Base-by-base conservation (phyloP, 1,140 invertebrate genomes). In the Achatina immaculata region DNA sequence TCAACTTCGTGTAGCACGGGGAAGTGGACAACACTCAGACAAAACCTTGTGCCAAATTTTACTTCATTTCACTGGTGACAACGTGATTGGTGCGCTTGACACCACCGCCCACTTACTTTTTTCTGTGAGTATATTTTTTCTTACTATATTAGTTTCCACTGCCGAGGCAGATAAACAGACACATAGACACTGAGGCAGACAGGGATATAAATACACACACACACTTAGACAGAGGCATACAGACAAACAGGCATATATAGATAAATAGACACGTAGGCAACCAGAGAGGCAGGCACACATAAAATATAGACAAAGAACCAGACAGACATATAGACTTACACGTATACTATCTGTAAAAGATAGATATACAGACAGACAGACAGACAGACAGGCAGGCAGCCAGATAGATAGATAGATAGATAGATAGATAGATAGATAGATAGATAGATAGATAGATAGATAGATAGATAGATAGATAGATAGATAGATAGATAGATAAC, bases 331-430 rank as follows among this genome's bases (percentile, higher is more conserved):
- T 36, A 71, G 38, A 71, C n/a, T n/a, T n/a, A n/a, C n/a, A n/a
- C n/a, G n/a, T n/a, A n/a, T n/a, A n/a, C n/a, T n/a, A n/a, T n/a
- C 14, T 21, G 31, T 14, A 68, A 34, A 21, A 62, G 36, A 65
- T n/a, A 58, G 36, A 51, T 28, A 45, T 11, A 51, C 3, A 74
- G 72, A 51, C 19, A 51, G 40, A 42, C 11, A 42, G 34, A 42
- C 21, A 51, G 72, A 74, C 4, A 51, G 72, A 74, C 3, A 74
- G 34, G 28, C 4, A 74, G 34, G 28, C 19, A 74, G 72, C 43
- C 19, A 51, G 72, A 71, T 36, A 71, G 38, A 71, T 36, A 71
- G 68, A 71, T 14, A 71, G 62, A 71, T 36, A 71, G 68, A 71
- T 9, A 71, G 68, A 71, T 6, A 71, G 38, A 40, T 9, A 71